Percentiles rank a stretch among this genome's conserved stretches.
phyloP scores from a whole-genome alignment of 1,140 invertebrate genomes.

The Drosophila burlai region DNA sequence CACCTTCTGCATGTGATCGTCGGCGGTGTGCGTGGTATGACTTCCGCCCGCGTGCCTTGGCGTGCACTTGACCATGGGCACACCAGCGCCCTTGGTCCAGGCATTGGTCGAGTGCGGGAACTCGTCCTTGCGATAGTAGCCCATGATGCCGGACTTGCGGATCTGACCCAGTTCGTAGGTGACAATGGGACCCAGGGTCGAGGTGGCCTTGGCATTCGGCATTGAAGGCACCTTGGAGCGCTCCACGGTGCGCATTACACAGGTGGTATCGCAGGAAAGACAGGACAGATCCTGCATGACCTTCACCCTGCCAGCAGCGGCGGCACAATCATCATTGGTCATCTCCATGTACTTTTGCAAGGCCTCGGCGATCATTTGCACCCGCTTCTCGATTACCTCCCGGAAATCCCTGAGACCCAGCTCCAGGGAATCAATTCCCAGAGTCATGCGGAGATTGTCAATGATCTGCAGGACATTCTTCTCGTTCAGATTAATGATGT shows the following conservation, averaged over 20 bases:
- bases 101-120: slow-evolving; percentile 66
- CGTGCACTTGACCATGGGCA: slow-evolving; percentile 86
- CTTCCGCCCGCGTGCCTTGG: slow-evolving; percentile 91
- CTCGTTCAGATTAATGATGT: slow-evolving; percentile 88
- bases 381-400: slow-evolving; percentile 88
- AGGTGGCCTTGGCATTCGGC: slow-evolving; percentile 86
- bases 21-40: slow-evolving; percentile 89
- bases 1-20: slow-evolving; percentile 86
- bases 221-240: slow-evolving; percentile 85
- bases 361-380: slow-evolving; percentile 88
- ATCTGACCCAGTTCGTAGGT: slow-evolving; percentile 88
- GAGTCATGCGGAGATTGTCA: slow-evolving; percentile 88
- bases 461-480: slow-evolving; percentile 88
- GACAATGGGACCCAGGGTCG: slow-evolving; percentile 87
- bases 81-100: slow-evolving; percentile 46
- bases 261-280: slow-evolving; percentile 90
- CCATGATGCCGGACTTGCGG: slow-evolving; percentile 77
- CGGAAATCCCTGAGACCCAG: slow-evolving; percentile 88
- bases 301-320: slow-evolving; percentile 89
- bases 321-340: slow-evolving; percentile 87
- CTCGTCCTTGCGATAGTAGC: slow-evolving; percentile 78
- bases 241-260: slow-evolving; percentile 88
- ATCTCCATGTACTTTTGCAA: slow-evolving; percentile 86
- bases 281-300: slow-evolving; percentile 89
- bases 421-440: slow-evolving; percentile 89